Evolutionary conservation across 2,113 vertebrate species (phyloP), one percentile per base, ranked within the genome.

Genomic region (Notarius lentiginosus): DNA sequence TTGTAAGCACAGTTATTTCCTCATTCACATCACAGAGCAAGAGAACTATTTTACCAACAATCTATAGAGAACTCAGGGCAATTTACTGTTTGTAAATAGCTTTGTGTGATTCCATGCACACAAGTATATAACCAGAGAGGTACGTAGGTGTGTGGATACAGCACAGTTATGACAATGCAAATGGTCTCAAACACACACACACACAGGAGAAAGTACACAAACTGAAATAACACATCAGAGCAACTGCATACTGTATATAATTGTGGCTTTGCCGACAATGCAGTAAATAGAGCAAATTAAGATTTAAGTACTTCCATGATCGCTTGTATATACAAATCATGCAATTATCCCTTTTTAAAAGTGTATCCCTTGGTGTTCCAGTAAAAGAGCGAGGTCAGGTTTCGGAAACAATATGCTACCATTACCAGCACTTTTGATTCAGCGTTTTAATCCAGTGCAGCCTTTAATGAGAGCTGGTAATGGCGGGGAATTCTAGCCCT

Each of bases 31-130:
- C 72, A 84, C 24, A 30, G 17, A 22, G 22, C 17, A 22, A 41
- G 22, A 70, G 11, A 88, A 18, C 80, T 11, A 70, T 70, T 53
- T 51, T 70, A 75, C 61, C 60, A 79, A 83, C 68, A 56, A 68
- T 68, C 53, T 41, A 61, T 22, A 84, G 56, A 27, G 7, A 85
- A 63, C 14, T 10, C 58, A 20, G 41, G 30, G 77, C 87, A 76
- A 81, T 85, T 88, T 85, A 84, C 27, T 15, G 47, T 61, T 2
- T 80, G 68, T 82, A 82, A 82, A 88, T 11, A 61, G 24, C 51
- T 41, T 60, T 80, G 63, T n/a, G 63, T 15, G 60, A 72, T 70
- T 53, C 58, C 1, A 70, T 51, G n/a, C 3, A 58, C 0, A 18
- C 4, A 27, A 63, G 12, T 51, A 79, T 51, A 79, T 55, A 55